A percentile compares a stretch with the other conserved stretches of the same genome.
Conservation (phyloP, 2,888 invertebrate species). For the Rhaphigaster nebulosa region DNA sequence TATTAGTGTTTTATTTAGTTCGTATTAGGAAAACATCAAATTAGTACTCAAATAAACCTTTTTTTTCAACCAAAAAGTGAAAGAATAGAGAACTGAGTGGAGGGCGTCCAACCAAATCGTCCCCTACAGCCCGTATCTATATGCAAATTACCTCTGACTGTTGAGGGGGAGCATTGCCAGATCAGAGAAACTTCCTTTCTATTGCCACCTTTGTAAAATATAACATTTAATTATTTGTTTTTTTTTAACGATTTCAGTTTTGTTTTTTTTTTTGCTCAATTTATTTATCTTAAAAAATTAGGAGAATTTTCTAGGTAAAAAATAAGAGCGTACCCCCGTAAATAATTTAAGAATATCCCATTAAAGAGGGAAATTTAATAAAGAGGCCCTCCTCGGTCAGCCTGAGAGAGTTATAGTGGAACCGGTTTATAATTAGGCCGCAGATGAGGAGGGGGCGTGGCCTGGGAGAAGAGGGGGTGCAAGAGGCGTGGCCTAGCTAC, state of each 20-base stretch:
- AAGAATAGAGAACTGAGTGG: neutral
- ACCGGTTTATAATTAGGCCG: slow-evolving; percentile 55
- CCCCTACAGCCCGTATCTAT: slow-evolving; percentile 29
- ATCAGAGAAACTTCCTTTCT: neutral
- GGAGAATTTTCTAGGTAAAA: neutral
- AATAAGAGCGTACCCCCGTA: neutral
- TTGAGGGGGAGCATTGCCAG: slow-evolving; percentile 19
- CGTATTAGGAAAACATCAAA: neutral
- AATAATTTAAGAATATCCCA: slow-evolving; percentile 51
- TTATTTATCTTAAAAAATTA: neutral
- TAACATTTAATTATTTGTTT: neutral
- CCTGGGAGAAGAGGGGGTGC: neutral
- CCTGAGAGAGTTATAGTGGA: slow-evolving; percentile 43
- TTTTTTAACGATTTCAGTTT: neutral
- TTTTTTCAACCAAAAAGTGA: neutral
- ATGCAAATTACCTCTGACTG: slow-evolving; percentile 40
- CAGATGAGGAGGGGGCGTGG: slow-evolving; percentile 32
- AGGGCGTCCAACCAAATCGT: neutral
- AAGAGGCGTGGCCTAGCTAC: slow-evolving; percentile 43
- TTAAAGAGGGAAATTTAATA: slow-evolving; percentile 54
- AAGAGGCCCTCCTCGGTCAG: slow-evolving; percentile 32
- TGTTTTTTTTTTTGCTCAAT: neutral
- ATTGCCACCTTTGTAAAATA: neutral
- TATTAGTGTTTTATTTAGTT: neutral
- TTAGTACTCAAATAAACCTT: neutral